A percentile compares a stretch with the other conserved stretches of the same genome.
phyloP scores from a whole-genome alignment of 2,888 invertebrate genomes.

The Erebia ligea region DNA sequence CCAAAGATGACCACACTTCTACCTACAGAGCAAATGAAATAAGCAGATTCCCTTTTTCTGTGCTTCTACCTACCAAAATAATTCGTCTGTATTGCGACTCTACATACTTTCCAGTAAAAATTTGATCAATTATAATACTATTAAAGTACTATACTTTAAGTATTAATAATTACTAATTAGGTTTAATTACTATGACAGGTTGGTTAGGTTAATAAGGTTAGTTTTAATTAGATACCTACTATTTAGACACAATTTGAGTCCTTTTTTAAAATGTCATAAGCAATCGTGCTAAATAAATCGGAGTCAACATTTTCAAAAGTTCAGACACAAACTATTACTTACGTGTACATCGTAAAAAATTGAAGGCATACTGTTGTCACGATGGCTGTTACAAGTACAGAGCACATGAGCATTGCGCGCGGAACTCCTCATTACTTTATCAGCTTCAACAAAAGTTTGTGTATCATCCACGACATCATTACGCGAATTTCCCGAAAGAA shows the following conservation, averaged over 20 bases:
- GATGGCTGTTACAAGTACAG: conserved; percentile 69
- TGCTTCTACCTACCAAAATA: background rate
- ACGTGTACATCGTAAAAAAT: conserved; percentile 77
- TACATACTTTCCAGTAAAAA: too few relatives aligned
- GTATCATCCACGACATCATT: conserved; percentile 67
- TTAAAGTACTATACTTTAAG: too few relatives aligned
- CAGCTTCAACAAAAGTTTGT: conserved; percentile 68
- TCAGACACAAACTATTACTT: conserved; percentile 46
- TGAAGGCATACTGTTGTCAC: conserved; percentile 65
- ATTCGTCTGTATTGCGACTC: background rate
- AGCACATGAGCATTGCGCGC: conserved; percentile 60
- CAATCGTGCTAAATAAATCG: background rate
- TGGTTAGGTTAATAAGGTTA: too few relatives aligned
- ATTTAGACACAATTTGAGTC: background rate
- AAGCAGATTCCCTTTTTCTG: background rate
- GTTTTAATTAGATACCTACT: too few relatives aligned
- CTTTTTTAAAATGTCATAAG: background rate
- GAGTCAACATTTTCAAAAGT: background rate
- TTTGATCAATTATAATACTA: too few relatives aligned
- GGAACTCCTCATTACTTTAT: conserved; percentile 61
- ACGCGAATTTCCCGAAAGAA: conserved; percentile 63
- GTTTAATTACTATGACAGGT: too few relatives aligned
- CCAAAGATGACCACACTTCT: background rate
- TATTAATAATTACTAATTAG: too few relatives aligned
- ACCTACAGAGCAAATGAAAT: too few relatives aligned